Evolutionary conservation across 2,888 invertebrate genomes (phyloP).

Genomic region (Yponomeuta malinellus): DNA sequence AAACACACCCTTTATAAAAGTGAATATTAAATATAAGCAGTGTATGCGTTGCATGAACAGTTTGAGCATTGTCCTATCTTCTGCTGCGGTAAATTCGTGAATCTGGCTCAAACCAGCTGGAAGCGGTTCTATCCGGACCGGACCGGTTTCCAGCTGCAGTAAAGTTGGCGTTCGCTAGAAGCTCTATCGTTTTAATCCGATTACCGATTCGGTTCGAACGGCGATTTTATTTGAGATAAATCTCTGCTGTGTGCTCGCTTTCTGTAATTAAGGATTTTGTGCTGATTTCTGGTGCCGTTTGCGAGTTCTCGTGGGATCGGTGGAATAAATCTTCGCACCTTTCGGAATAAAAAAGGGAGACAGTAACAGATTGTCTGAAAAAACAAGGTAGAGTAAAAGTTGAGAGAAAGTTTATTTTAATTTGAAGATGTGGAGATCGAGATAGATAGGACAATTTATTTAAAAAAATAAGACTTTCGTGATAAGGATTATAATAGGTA

Average conservation of each 20-base stretch:
- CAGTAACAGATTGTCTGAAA: too few relatives aligned
- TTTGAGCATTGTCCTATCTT: not conserved
- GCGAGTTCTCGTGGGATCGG: not conserved
- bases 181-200: not conserved
- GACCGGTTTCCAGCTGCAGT: not conserved
- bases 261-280: not conserved
- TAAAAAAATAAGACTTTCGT: too few relatives aligned
- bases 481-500: too few relatives aligned
- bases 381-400: too few relatives aligned
- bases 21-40: not conserved
- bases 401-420: too few relatives aligned
- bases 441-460: too few relatives aligned
- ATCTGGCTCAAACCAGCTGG: not conserved
- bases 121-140: not conserved
- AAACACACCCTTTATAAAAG: too few relatives aligned
- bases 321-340: too few relatives aligned
- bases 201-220: not conserved
- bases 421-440: too few relatives aligned
- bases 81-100: not conserved
- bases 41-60: not conserved
- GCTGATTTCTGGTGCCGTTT: not conserved
- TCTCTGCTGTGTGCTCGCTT: not conserved
- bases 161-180: not conserved
- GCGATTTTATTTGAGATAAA: not conserved
- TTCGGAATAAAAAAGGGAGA: too few relatives aligned